These are phyloP conservation scores for Latrodectus geometricus DNA, from an alignment of 1,140 invertebrate species.

Conservation along the genomic window DNA sequence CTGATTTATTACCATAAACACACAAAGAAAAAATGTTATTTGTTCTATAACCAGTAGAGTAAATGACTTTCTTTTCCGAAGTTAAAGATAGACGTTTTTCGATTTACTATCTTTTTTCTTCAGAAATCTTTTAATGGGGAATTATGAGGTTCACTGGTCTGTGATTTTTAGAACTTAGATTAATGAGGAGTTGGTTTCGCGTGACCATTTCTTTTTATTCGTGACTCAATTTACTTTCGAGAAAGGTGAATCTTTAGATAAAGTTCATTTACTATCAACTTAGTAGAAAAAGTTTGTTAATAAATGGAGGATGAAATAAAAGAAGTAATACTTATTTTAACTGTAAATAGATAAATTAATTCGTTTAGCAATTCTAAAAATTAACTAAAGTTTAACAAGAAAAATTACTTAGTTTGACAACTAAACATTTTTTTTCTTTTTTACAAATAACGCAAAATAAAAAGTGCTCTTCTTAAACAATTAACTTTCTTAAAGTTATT, in stretches of 20 bases:
- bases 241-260: conserved; percentile 40
- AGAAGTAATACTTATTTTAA: neutral
- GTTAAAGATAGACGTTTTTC: conserved; percentile 4
- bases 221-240: conserved; percentile 47
- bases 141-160: conserved; percentile 22
- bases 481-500: too few species aligned
- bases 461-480: too few species aligned
- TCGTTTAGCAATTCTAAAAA: too few species aligned
- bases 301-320: neutral
- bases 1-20: too few species aligned
- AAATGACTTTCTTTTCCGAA: conserved; percentile 26
- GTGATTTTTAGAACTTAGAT: conserved; percentile 28
- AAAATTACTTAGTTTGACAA: too few species aligned
- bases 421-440: too few species aligned
- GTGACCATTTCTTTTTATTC: conserved; percentile 37
- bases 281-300: conserved; percentile 7
- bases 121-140: conserved; percentile 20
- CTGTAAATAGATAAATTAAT: too few species aligned
- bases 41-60: too few species aligned
- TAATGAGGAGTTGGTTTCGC: conserved; percentile 47
- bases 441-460: too few species aligned
- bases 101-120: neutral
- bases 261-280: conserved; percentile 44
- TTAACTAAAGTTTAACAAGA: too few species aligned
- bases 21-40: too few species aligned